Percentiles rank a stretch among this genome's conserved stretches.
These are phyloP conservation scores for Fragum fragum DNA, from an alignment of 2,888 invertebrate species.

Conservation along the genomic window DNA sequence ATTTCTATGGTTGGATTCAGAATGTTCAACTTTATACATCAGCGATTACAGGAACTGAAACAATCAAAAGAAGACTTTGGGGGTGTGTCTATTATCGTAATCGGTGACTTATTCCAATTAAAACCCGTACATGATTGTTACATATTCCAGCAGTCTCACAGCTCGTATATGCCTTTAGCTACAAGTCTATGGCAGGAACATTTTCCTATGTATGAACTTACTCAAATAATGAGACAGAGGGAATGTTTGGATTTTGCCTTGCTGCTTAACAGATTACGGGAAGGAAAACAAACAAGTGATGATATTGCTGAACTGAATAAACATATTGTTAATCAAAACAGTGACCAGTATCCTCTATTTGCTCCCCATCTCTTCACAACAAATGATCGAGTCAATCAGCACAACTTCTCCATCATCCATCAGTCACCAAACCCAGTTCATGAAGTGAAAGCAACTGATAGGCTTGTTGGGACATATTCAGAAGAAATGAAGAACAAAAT, in stretches of 20 bases:
- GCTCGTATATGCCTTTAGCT: slow-evolving; percentile 36
- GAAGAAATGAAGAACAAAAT: slow-evolving; percentile 23
- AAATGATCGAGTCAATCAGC: slow-evolving; percentile 9
- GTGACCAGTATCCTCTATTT: slow-evolving; percentile 2
- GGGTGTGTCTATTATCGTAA: slow-evolving; percentile 54
- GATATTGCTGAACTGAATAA: slow-evolving; percentile 57
- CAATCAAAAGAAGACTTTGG: slow-evolving; percentile 46
- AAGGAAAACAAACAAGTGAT: slow-evolving; percentile 58
- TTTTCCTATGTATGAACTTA: slow-evolving; percentile 56
- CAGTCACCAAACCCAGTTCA: neutral
- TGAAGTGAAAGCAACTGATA: slow-evolving; percentile 26
- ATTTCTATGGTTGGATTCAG: slow-evolving; percentile 65
- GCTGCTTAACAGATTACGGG: slow-evolving; percentile 64
- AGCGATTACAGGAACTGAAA: slow-evolving; percentile 41
- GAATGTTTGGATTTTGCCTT: slow-evolving; percentile 66
- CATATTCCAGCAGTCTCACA: slow-evolving; percentile 39
- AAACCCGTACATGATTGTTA: slow-evolving; percentile 58
- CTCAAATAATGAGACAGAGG: slow-evolving; percentile 66
- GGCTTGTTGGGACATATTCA: slow-evolving; percentile 22
- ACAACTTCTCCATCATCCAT: slow-evolving; percentile 8
- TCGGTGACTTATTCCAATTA: slow-evolving; percentile 65
- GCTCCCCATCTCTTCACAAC: slow-evolving; percentile 9
- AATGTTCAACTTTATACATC: slow-evolving; percentile 60
- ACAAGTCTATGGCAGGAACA: slow-evolving; percentile 44
- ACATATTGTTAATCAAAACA: neutral